Conservation (phyloP, 2,113 vertebrate species). For the Epinephelus lanceolatus region DNA sequence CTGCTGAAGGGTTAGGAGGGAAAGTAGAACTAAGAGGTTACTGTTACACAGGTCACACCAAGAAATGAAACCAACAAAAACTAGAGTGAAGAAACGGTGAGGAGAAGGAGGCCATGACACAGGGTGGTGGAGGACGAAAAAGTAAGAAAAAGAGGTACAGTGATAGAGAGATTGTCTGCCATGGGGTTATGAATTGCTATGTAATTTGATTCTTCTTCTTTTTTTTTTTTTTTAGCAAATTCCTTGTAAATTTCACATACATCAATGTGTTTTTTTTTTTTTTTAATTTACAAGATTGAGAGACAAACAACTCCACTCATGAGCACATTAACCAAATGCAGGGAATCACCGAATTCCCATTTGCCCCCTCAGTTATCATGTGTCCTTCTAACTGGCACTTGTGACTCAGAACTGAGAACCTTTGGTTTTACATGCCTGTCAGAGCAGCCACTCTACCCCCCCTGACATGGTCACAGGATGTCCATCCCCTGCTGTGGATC, state of each 20-base stretch:
- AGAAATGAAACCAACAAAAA: constrained; percentile 87
- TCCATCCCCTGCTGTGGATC: constrained; percentile 38
- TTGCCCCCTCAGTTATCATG: constrained; percentile 27
- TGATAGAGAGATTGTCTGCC: constrained; percentile 50
- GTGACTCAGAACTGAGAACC: constrained; percentile 32
- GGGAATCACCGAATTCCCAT: not conserved
- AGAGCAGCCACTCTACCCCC: constrained; percentile 1
- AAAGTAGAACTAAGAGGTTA: constrained; percentile 99
- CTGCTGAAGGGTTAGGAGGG: constrained; percentile 98
- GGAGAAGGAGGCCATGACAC: constrained; percentile 87
- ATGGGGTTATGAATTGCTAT: not conserved
- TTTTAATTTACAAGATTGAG: not conserved
- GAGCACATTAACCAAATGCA: constrained; percentile 8
- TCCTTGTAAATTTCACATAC: not conserved
- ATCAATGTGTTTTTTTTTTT: not conserved
- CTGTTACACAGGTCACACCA: constrained; percentile 92
- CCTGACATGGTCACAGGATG: constrained; percentile 20
- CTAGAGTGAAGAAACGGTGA: constrained; percentile 78
- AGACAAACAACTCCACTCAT: not conserved
- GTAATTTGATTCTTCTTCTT: constrained; percentile 5
- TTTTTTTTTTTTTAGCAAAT: not conserved
- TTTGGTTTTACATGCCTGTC: constrained; percentile 32
- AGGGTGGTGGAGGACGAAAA: constrained; percentile 84
- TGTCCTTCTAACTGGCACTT: constrained; percentile 16
- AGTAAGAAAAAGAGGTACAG: constrained; percentile 61